These are phyloP conservation scores for Acipenser oxyrinchus DNA, from an alignment of 2,797 vertebrate species.

Conservation along the genomic window DNA sequence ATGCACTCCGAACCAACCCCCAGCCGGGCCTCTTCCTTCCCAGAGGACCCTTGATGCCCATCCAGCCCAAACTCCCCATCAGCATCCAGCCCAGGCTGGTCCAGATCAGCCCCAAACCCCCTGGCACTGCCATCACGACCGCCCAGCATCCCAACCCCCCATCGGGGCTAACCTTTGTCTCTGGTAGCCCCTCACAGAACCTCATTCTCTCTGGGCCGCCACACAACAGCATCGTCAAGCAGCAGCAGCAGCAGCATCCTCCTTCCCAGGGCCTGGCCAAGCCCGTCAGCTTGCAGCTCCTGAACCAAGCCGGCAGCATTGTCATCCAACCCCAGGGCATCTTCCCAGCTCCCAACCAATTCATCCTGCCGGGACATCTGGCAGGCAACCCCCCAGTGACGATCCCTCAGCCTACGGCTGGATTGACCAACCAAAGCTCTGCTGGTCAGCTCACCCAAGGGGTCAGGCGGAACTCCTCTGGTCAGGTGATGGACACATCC, in stretches of 20 bases:
- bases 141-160: slow-evolving; percentile 43
- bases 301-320: slow-evolving; percentile 66
- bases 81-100: slow-evolving; percentile 67
- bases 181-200: slow-evolving; percentile 51
- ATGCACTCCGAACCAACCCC: slow-evolving; percentile 41
- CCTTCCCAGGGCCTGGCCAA: slow-evolving; percentile 45
- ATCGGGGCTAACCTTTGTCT: slow-evolving; percentile 53
- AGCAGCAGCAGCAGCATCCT: slow-evolving; percentile 22
- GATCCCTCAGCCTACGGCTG: slow-evolving; percentile 45
- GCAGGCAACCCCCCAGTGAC: slow-evolving; percentile 38
- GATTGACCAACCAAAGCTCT: slow-evolving; percentile 40
- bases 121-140: slow-evolving; percentile 20
- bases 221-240: slow-evolving; percentile 33
- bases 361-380: slow-evolving; percentile 58
- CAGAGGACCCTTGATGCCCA: slow-evolving; percentile 47
- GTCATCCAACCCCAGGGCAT: slow-evolving; percentile 67
- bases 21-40: slow-evolving; percentile 51
- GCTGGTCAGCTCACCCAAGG: slow-evolving; percentile 39
- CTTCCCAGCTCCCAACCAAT: slow-evolving; percentile 65
- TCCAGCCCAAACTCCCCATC: slow-evolving; percentile 66
- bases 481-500: slow-evolving; percentile 56
- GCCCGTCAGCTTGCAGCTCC: slow-evolving; percentile 59
- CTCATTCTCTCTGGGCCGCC: slow-evolving; percentile 55
- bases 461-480: slow-evolving; percentile 37
- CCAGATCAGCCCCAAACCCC: slow-evolving; percentile 65